Evolutionary conservation across 2,888 invertebrate species (phyloP), one percentile per base, ranked within the genome.

Genomic region (Pollenia labialis): DNA sequence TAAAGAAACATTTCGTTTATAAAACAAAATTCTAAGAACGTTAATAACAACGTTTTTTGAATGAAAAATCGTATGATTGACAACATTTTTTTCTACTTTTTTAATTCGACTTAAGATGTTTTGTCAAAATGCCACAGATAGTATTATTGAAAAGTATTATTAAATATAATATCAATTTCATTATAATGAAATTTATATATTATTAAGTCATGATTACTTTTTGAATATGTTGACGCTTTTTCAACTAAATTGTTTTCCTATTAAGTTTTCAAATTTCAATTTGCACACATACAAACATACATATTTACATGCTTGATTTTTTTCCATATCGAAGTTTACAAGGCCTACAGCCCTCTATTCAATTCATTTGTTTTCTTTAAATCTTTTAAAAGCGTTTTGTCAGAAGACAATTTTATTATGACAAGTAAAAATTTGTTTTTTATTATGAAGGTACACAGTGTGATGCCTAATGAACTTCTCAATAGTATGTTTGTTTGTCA

Each of bases 141-240:
- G n/a, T n/a, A n/a, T n/a, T n/a, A n/a, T n/a, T n/a, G n/a, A n/a
- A n/a, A n/a, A n/a, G n/a, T n/a, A n/a, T n/a, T n/a, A 66, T 56
- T 71, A 52, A 72, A 32, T 64, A n/a, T n/a, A 11, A 56, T 80
- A 80, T 80, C 71, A 62, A 64, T 80, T 71, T 60, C 62, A 69
- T 60, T 23, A n/a, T n/a, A n/a, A n/a, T n/a, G n/a, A n/a, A n/a
- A n/a, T n/a, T n/a, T n/a, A n/a, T n/a, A n/a, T n/a, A n/a, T n/a
- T n/a, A 71, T 71, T n/a, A 68, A 69, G 44, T 60, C 52, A 14
- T 60, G 42, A 58, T 32, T 58, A 16, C 32, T 44, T 56, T 60
- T 50, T 76, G 62, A 50, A 16, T 54, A 44, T 16, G 16, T 62
- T 18, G 1, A 7, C 42, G 44, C 14, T 58, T 50, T 58, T 23